Evolutionary conservation across 2,888 invertebrate species (phyloP), one percentile per base, ranked within the genome.

Genomic region (Drosophila flavopinicola): DNA sequence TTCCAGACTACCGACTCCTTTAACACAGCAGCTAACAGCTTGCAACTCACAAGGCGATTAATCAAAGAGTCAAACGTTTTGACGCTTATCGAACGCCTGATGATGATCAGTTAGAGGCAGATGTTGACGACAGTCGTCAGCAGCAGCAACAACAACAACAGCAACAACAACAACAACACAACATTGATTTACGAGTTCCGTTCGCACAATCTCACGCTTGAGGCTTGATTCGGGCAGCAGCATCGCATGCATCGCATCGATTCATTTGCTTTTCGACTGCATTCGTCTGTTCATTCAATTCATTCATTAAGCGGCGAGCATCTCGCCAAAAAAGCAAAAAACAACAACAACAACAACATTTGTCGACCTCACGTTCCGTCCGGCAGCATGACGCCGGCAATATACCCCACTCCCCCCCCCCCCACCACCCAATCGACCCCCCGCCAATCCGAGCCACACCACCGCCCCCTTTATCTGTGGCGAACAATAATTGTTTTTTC

Each of bases 181-280:
- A 48, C 42, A 42, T 37, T 70, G 70, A 70, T 74, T 70, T 74
- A 74, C 70, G 69, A 56, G 70, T 74, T 70, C 70, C 70, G 75
- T 39, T 75, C 56, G 66, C 64, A 63, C 64, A 74, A 68, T 74
- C 70, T 73, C 74, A 69, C 69, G 74, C 69, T 73, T 42, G 5
- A 3, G 29, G 37, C 57, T 30, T 30, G 23, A 13, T 24, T 29
- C 37, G 15, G 5, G 6, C 11, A 45, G 67, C 44, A 38, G 20
- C 45, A 52, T n/a, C n/a, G n/a, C n/a, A n/a, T n/a, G 32, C 32
- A 33, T 33, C 27, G 9, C 15, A 15, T 37, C 41, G 25, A 67
- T 45, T 67, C 53, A 53, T 51, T 66, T 47, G 68, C 49, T 29
- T 42, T 49, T 58, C 33, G 17, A 10, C 23, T 57, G 51, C 49